Conservation (phyloP, 2,888 invertebrate genomes). For the Psococerastis gibbosa region DNA sequence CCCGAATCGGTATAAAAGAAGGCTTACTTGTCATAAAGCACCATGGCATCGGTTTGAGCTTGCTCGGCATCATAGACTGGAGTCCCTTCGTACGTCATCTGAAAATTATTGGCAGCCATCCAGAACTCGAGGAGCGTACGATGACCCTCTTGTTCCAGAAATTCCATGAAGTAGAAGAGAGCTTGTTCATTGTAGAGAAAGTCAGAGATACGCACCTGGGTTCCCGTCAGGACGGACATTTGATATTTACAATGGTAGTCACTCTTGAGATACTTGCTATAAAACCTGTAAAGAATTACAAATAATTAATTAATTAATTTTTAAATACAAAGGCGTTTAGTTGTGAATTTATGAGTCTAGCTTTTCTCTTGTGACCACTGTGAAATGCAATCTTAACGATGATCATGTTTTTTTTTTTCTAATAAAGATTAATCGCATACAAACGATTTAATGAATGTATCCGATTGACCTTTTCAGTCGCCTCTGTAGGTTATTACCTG, state of each 20-base stretch:
- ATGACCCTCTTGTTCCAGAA: conserved; percentile 72
- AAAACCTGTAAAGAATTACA: conserved; percentile 33
- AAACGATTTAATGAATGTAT: too few relatives aligned
- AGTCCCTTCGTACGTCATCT: conserved; percentile 44
- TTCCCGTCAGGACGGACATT: conserved; percentile 72
- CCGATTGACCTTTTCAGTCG: too few relatives aligned
- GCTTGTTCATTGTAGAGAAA: conserved; percentile 80
- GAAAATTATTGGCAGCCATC: conserved; percentile 74
- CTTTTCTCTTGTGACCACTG: too few relatives aligned
- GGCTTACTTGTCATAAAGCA: conserved; percentile 73
- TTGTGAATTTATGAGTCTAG: too few relatives aligned
- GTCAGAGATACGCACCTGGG: conserved; percentile 62
- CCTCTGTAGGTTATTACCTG: too few relatives aligned
- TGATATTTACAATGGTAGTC: conserved; percentile 83
- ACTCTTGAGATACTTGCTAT: conserved; percentile 64
- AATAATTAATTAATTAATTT: conserved; percentile 15
- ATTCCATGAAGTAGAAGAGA: conserved; percentile 91
- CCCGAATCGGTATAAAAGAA: too few relatives aligned
- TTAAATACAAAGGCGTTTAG: too few relatives aligned
- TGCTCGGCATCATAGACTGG: conserved; percentile 42
- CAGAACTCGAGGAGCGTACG: conserved; percentile 70
- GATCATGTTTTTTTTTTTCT: too few relatives aligned
- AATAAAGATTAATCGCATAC: too few relatives aligned
- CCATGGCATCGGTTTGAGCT: conserved; percentile 82
- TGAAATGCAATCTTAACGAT: too few relatives aligned